Evolutionary conservation across 2,113 vertebrate genomes (phyloP).

Genomic region (Callithrix jacchus): DNA sequence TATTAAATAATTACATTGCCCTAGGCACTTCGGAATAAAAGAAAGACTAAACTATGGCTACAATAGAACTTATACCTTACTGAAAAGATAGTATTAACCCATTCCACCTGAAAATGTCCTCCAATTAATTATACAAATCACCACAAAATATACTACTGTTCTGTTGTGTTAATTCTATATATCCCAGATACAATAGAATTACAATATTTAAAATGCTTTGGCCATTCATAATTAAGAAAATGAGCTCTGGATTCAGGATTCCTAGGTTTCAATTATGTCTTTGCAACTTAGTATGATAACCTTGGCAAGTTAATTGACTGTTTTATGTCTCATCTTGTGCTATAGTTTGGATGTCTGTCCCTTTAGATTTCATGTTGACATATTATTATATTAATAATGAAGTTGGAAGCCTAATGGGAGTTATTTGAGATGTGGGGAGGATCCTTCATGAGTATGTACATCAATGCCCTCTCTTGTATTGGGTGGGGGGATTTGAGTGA

Average conservation of each 20-base stretch:
- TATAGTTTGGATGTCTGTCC: neutral
- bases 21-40: neutral
- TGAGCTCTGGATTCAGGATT: constrained; percentile 17
- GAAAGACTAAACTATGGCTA: neutral
- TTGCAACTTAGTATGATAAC: neutral
- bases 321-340: neutral
- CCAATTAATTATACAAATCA: neutral
- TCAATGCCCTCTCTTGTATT: neutral
- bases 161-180: neutral
- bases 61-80: neutral
- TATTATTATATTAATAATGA: neutral
- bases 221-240: neutral
- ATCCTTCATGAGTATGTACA: neutral
- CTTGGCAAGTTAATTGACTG: neutral
- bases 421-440: neutral
- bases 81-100: neutral
- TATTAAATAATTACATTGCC: neutral
- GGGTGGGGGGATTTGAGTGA: neutral
- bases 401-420: neutral
- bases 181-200: neutral
- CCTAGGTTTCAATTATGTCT: neutral
- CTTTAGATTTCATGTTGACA: neutral
- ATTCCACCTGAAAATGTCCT: neutral
- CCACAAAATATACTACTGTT: neutral
- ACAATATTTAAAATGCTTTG: neutral